These are phyloP conservation scores for Cataglyphis hispanica DNA, from an alignment of 1,140 invertebrate species.

Conservation along the genomic window DNA sequence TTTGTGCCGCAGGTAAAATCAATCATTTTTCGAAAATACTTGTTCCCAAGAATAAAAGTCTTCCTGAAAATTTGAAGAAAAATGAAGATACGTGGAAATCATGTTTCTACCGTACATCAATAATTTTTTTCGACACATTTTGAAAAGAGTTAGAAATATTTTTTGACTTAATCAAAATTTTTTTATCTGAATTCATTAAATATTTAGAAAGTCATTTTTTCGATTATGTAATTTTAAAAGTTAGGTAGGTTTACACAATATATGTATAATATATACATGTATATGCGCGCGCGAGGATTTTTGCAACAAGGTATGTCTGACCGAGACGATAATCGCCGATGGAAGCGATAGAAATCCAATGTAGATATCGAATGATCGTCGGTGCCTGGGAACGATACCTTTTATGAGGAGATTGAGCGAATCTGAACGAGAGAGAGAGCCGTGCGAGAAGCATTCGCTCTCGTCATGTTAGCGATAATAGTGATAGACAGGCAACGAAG, in stretches of 20 bases:
- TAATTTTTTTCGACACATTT: neutral
- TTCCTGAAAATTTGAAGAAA: neutral
- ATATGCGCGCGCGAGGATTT: too few species aligned
- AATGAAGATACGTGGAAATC: neutral
- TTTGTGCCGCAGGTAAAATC: neutral
- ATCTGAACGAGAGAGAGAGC: conserved; percentile 31
- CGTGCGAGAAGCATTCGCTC: conserved; percentile 27
- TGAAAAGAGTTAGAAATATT: too few species aligned
- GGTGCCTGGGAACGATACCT: neutral
- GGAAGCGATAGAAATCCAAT: conserved; percentile 13
- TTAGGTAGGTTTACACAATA: neutral
- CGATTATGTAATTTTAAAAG: conserved; percentile 14
- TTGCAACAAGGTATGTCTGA: neutral
- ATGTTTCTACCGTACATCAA: neutral
- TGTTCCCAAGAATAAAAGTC: neutral
- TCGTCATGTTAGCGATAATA: conserved; percentile 73
- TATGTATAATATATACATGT: too few species aligned
- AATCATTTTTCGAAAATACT: neutral
- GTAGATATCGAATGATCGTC: conserved; percentile 50
- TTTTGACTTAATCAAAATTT: too few species aligned
- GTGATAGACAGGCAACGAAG: conserved; percentile 75
- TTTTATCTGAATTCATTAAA: neutral
- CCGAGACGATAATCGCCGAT: neutral
- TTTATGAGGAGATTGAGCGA: conserved; percentile 32
- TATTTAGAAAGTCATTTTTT: neutral